A percentile compares a stretch with the other conserved stretches of the same genome.
These are phyloP conservation scores for Myrmecophaga tridactyla DNA, from an alignment of 2,113 vertebrate species.

Conservation along the genomic window DNA sequence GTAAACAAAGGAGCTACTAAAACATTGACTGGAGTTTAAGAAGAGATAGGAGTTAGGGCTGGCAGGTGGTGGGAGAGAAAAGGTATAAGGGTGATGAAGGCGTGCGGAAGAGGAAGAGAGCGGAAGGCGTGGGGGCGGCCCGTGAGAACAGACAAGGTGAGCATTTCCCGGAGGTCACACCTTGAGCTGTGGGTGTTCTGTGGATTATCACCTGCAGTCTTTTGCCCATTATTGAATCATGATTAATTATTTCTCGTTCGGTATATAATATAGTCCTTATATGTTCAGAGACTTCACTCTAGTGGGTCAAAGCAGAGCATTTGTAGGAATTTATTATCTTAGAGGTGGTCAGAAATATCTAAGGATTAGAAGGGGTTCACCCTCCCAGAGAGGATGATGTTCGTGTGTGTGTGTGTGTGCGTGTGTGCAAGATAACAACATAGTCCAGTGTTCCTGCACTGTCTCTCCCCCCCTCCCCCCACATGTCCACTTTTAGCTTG, in stretches of 20 bases:
- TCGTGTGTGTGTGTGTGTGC: too few species aligned
- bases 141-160: accelerated
- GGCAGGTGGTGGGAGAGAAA: not conserved
- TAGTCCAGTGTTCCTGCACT: accelerated
- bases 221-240: not conserved
- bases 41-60: not conserved
- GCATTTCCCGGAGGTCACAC: not conserved
- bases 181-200: not conserved
- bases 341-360: not conserved
- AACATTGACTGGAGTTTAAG: not conserved
- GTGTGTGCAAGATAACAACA: not conserved
- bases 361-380: not conserved
- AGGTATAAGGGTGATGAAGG: accelerated
- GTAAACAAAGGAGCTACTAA: not conserved
- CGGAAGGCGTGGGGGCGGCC: not conserved
- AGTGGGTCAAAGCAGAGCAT: not conserved
- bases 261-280: not conserved
- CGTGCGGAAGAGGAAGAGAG: not conserved
- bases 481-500: not conserved
- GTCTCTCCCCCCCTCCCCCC: accelerated
- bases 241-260: slow-evolving; percentile 18
- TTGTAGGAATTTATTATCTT: not conserved
- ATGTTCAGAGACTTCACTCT: not conserved
- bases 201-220: not conserved
- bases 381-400: not conserved